phyloP scores from a whole-genome alignment of 2,888 invertebrate species.

The Pyrochroa serraticornis region DNA sequence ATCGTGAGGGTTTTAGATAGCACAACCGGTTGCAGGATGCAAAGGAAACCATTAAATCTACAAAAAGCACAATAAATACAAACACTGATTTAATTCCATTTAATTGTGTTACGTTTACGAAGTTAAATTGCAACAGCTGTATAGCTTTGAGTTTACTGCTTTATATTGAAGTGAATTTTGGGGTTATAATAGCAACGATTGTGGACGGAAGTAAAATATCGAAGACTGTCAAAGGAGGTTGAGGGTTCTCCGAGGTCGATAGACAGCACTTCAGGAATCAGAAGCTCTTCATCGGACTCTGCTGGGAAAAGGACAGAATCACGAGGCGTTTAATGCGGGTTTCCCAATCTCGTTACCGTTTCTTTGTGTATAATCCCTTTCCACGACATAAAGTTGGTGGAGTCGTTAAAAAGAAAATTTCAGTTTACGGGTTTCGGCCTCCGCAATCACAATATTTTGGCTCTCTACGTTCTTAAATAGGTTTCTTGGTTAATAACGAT shows the following conservation, averaged over 20 bases:
- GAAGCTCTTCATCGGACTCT: slow-evolving; percentile 16
- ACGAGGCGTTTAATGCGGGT: slow-evolving; percentile 10
- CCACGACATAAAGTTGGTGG: slow-evolving; percentile 7
- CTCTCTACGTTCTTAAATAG: neutral
- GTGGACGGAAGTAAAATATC: slow-evolving; percentile 11
- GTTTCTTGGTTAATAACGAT: neutral
- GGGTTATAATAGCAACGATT: no score
- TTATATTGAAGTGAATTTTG: neutral
- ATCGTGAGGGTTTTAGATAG: slow-evolving; percentile 32
- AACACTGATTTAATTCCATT: slow-evolving; percentile 35
- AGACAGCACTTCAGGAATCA: slow-evolving; percentile 11
- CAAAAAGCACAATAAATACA: slow-evolving; percentile 33
- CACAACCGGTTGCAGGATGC: slow-evolving; percentile 2
- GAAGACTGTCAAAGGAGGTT: slow-evolving; percentile 18
- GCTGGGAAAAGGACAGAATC: slow-evolving; percentile 16
- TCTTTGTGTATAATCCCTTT: slow-evolving; percentile 23
- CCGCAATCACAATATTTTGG: no score
- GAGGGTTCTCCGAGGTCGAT: slow-evolving; percentile 17
- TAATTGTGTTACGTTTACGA: slow-evolving; percentile 27
- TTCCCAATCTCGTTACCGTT: slow-evolving; percentile 17
- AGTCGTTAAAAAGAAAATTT: no score
- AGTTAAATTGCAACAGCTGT: slow-evolving; percentile 14
- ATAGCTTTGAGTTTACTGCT: slow-evolving; percentile 30
- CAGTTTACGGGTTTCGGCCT: no score
- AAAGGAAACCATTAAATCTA: slow-evolving; percentile 32